Base-by-base conservation (phyloP, 2,113 vertebrate species). In the Vidua macroura region DNA sequence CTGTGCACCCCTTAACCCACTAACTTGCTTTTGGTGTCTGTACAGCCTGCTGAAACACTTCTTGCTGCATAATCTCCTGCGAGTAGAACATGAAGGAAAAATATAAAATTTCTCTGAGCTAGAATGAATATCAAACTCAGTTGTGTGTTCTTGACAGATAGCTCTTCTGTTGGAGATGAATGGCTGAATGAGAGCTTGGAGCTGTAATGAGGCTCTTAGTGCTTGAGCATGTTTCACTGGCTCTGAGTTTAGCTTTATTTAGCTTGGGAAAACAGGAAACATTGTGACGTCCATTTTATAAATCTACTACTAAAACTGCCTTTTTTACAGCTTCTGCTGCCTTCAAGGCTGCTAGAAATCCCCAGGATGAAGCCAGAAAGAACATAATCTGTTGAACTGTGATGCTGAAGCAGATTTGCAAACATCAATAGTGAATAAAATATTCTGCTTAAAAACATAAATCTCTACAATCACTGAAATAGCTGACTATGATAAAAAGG, bases 391-490 rank as follows among this genome's bases (percentile, higher is more conserved):
- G 55, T 93, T 95, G 90, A 74, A 79, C 82, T 88, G 46, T 60
- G 77, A 21, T 84, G 41, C 48, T 93, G 68, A 89, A 80, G 79
- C 33, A 92, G 55, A 91, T 91, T 92, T 92, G 21, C 23, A 83
- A 93, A 91, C 56, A 83, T 64, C 52, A 75, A 10, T 94, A 90
- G 68, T 37, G 76, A 90, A 64, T 83, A 92, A 90, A 80, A 90
- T 93, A 90, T 83, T 93, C 87, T 89, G 52, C 64, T 78, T 91
- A 86, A 75, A 94, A 95, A 80, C 88, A 88, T 82, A 96, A 92
- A 95, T 96, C 78, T 83, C 31, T 86, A 48, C 82, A 63, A 46
- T 91, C 5, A 48, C 68, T 91, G 69, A 84, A 94, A 93, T 84
- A 94, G 83, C 77, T 77, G 85, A 62, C 83, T 87, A 86, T 83